phyloP scores from a whole-genome alignment of 2,888 invertebrate species.

The Anoplius nigerrimus region DNA sequence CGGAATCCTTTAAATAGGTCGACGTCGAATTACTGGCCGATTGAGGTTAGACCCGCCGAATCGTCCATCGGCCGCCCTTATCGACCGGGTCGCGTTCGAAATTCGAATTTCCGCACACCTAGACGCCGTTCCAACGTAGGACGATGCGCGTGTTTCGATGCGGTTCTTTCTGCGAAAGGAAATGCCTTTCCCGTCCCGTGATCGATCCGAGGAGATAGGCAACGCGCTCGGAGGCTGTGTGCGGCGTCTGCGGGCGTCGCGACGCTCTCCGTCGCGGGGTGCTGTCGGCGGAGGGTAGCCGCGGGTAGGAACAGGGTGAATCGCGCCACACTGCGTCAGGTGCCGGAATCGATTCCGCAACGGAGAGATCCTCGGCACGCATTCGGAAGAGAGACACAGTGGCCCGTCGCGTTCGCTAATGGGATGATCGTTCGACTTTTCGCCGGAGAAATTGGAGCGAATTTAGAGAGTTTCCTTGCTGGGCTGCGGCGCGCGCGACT shows the following conservation, averaged over 20 bases:
- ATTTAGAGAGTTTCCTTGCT: too few relatives aligned
- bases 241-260: conserved; percentile 39
- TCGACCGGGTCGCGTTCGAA: too few relatives aligned
- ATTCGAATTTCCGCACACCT: too few relatives aligned
- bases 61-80: too few relatives aligned
- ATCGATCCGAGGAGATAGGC: conserved; percentile 49
- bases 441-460: not conserved
- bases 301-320: conserved; percentile 21
- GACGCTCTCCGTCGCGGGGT: conserved; percentile 36
- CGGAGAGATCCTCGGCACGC: not conserved
- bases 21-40: too few relatives aligned
- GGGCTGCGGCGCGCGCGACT: too few relatives aligned
- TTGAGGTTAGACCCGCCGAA: too few relatives aligned
- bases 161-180: conserved; percentile 13
- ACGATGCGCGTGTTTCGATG: too few relatives aligned
- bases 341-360: not conserved
- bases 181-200: conserved; percentile 14
- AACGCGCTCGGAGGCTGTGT: conserved; percentile 46
- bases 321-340: conserved; percentile 21
- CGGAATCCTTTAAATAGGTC: too few relatives aligned
- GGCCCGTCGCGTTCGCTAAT: too few relatives aligned
- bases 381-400: conserved; percentile 7
- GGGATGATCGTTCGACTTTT: not conserved
- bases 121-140: too few relatives aligned
- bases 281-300: conserved; percentile 35